Evolutionary conservation across 2,797 vertebrate species (phyloP), one percentile per base, ranked within the genome.

Genomic region (Enteromius unitaeniatus): DNA sequence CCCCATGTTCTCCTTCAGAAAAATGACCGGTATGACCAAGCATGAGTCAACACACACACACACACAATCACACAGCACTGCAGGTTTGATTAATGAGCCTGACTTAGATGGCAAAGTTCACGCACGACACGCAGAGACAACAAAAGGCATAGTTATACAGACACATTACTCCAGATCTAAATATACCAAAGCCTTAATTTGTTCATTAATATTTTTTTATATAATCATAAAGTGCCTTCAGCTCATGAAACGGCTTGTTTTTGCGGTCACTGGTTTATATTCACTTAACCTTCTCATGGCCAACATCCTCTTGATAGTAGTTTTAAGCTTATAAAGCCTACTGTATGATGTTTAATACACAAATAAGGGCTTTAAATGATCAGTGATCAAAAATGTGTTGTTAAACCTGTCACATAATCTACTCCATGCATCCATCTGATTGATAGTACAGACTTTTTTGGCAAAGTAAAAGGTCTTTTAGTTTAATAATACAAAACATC

Each of bases 31-130:
- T 62, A 23, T 23, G 67, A 28, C 14, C 14, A 21, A 69, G 6
- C 40, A 28, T 58, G 7, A 58, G 23, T 69, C 17, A 3, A 34
- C 13, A 64, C 19, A 26, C 6, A 34, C 13, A 62, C 4, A 10
- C 15, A 13, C 55, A 26, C 14, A 76, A 34, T 55, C 64, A 69
- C 45, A 65, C 7, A 58, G 17, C 9, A 17, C 6, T 21, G 19
- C 17, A 23, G 53, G 62, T 67, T 76, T 74, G 79, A 83, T 79
- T 26, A 58, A 75, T 9, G n/a, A 64, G 45, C 13, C 72, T 81
- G 17, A 58, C 76, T 76, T 60, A 68, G 23, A 31, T 3, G 26
- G 26, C 17, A 15, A 42, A 55, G 37, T n/a, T 45, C 28, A 51
- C 34, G 6, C 7, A 34, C 21, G 11, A 37, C 19, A 23, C 45